A percentile compares a stretch with the other conserved stretches of the same genome.
These are phyloP conservation scores for Homarus gammarus DNA, from an alignment of 2,888 invertebrate genomes.

Conservation along the genomic window DNA sequence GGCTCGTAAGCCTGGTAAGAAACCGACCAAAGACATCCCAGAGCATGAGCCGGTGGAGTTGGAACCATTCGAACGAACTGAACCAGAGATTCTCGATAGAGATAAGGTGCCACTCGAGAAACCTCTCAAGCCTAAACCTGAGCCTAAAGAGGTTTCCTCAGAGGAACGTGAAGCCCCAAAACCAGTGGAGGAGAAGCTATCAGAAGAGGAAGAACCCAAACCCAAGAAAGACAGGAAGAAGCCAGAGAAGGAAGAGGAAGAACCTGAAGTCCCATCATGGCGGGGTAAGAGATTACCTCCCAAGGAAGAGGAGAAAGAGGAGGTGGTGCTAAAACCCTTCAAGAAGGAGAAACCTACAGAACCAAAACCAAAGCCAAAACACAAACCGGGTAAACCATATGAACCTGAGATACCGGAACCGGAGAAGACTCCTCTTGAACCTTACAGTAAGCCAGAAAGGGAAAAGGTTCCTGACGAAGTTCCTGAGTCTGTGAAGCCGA, in stretches of 20 bases:
- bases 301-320: slow-evolving; percentile 59
- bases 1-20: slow-evolving; percentile 41
- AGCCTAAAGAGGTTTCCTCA: slow-evolving; percentile 39
- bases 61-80: slow-evolving; percentile 49
- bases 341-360: slow-evolving; percentile 59
- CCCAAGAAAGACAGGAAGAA: slow-evolving; percentile 31
- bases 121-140: slow-evolving; percentile 30
- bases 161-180: slow-evolving; percentile 3
- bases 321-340: slow-evolving; percentile 66
- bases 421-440: slow-evolving; percentile 50
- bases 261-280: slow-evolving; percentile 58
- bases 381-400: slow-evolving; percentile 39
- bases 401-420: slow-evolving; percentile 57
- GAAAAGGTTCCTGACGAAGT: slow-evolving; percentile 36
- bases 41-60: slow-evolving; percentile 61
- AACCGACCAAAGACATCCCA: slow-evolving; percentile 27
- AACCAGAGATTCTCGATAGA: slow-evolving; percentile 50
- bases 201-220: slow-evolving; percentile 34
- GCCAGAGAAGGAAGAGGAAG: slow-evolving; percentile 49
- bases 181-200: slow-evolving; percentile 25
- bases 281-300: slow-evolving; percentile 57
- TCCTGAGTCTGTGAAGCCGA: slow-evolving; percentile 23
- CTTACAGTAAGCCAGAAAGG: slow-evolving; percentile 48
- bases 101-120: slow-evolving; percentile 49
- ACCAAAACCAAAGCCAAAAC: slow-evolving; percentile 51